Evolutionary conservation across 2,113 vertebrate genomes (phyloP).

Genomic region (Coreoperca whiteheadi): DNA sequence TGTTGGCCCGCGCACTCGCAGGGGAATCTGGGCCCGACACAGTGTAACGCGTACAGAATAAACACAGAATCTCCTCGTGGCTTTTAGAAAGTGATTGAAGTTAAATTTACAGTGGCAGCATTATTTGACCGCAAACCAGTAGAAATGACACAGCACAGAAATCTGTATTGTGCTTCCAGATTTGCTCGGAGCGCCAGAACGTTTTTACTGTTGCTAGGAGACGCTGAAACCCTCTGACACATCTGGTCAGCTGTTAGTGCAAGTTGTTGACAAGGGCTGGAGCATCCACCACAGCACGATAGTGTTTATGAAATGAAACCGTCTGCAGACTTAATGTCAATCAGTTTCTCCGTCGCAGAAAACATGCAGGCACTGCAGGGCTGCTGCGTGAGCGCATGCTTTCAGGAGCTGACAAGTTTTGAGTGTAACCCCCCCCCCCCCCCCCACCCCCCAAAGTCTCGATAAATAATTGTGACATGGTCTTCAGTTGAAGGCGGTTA

Average conservation of each 20-base stretch:
- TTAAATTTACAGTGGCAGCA: not conserved
- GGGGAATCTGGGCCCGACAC: not conserved
- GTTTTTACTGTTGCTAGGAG: constrained; percentile 76
- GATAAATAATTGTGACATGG: not conserved
- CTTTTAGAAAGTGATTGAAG: not conserved
- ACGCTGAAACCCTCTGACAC: constrained; percentile 70
- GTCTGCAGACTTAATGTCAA: constrained; percentile 22
- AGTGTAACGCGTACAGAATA: not conserved
- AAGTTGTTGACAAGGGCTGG: constrained; percentile 64
- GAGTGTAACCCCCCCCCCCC: too few species aligned
- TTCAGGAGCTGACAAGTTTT: not conserved
- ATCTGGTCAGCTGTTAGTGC: constrained; percentile 76
- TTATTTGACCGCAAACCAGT: constrained; percentile 23
- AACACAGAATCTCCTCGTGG: not conserved
- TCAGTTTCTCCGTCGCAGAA: not conserved
- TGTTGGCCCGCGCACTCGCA: not conserved
- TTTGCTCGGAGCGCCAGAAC: constrained; percentile 39
- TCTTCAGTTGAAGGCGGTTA: not conserved
- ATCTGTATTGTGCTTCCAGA: constrained; percentile 28
- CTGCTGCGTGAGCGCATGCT: too few species aligned
- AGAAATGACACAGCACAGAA: constrained; percentile 16
- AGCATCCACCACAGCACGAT: constrained; percentile 45
- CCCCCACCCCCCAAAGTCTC: too few species aligned
- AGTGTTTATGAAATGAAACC: constrained; percentile 49
- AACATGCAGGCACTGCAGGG: not conserved